phyloP scores from a whole-genome alignment of 2,888 invertebrate species.

The Diachrysia chrysitis region DNA sequence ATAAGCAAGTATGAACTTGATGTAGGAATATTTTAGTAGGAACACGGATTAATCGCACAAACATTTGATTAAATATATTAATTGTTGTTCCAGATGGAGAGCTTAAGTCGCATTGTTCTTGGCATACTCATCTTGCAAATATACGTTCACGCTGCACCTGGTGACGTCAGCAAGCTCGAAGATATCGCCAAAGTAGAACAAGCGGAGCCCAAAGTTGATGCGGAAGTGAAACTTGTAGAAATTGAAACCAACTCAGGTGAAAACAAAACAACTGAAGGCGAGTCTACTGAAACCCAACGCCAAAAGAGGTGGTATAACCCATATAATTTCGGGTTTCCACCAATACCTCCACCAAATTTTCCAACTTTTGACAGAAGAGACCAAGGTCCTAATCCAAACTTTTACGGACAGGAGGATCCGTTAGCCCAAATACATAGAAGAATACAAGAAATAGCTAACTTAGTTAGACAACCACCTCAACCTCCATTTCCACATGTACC shows the following conservation, averaged over 20 bases:
- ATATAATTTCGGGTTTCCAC: constrained; percentile 65
- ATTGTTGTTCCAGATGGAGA: constrained; percentile 79
- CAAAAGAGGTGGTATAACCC: constrained; percentile 74
- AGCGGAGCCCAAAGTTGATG: constrained; percentile 35
- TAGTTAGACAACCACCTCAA: constrained; percentile 62
- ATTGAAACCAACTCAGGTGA: constrained; percentile 58
- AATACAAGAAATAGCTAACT: constrained; percentile 67
- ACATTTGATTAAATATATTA: constrained; percentile 5
- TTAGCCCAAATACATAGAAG: constrained; percentile 67
- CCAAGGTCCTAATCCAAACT: constrained; percentile 56
- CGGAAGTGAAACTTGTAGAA: constrained; percentile 53
- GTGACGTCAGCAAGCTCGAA: constrained; percentile 62
- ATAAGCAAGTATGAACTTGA: too few species aligned
- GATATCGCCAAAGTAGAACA: constrained; percentile 60
- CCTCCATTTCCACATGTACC: constrained; percentile 66
- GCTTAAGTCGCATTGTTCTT: constrained; percentile 58
- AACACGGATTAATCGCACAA: too few species aligned
- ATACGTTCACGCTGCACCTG: constrained; percentile 72
- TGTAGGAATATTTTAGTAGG: too few species aligned
- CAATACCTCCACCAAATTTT: constrained; percentile 63
- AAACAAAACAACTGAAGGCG: constrained; percentile 30
- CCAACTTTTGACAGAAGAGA: constrained; percentile 63
- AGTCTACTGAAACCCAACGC: constrained; percentile 61
- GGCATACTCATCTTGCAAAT: constrained; percentile 68
- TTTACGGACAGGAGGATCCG: constrained; percentile 67